phyloP scores from a whole-genome alignment of 2,888 invertebrate genomes.

The Teleiodes luculella region DNA sequence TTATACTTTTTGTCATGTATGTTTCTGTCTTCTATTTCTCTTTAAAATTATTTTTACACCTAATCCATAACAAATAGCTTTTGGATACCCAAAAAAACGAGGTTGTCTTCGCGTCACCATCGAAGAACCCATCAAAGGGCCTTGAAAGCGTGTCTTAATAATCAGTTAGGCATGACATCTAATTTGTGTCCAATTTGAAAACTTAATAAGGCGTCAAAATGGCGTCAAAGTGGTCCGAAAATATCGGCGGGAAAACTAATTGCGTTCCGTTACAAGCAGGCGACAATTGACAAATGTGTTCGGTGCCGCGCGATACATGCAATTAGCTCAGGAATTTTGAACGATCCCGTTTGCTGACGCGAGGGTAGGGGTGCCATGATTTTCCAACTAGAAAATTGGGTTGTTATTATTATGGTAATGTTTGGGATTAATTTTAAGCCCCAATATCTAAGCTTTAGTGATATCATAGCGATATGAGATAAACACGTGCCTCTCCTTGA shows the following conservation, averaged over 20 bases:
- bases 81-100: conserved; percentile 73
- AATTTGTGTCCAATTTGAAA: conserved; percentile 77
- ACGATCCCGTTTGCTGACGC: conserved; percentile 52
- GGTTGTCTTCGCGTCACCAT: conserved; percentile 56
- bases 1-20: no score
- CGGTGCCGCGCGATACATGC: conserved; percentile 66
- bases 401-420: conserved; percentile 17
- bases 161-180: conserved; percentile 72
- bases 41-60: conserved; percentile 13
- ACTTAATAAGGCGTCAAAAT: conserved; percentile 78
- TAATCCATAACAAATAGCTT: conserved; percentile 52
- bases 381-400: conserved; percentile 6
- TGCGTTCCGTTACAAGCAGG: conserved; percentile 57
- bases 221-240: conserved; percentile 74
- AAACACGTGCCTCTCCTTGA: not conserved
- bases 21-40: no score
- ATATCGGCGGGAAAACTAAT: conserved; percentile 67
- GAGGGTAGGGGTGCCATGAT: conserved; percentile 16
- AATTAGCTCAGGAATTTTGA: conserved; percentile 65
- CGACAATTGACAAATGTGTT: conserved; percentile 77
- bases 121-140: conserved; percentile 11
- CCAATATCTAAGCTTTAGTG: not conserved
- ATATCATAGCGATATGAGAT: not conserved
- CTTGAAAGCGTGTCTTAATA: conserved; percentile 36
- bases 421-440: conserved; percentile 19